phyloP scores from a whole-genome alignment of 2,888 invertebrate species.

The Lampropteryx suffumata region DNA sequence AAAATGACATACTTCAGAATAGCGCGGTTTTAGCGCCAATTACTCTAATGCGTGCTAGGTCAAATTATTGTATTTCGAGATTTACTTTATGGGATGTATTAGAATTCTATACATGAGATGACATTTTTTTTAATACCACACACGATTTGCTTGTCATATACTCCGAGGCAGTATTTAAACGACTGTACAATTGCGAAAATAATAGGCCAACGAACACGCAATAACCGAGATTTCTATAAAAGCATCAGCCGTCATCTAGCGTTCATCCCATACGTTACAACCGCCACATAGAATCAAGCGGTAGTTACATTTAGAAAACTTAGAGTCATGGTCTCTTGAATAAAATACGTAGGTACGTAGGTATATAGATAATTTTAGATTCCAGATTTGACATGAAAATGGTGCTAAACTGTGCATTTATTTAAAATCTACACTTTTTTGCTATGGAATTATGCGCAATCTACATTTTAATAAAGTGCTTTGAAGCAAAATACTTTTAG shows the following conservation, averaged over 20 bases:
- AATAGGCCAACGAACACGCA: constrained; percentile 15
- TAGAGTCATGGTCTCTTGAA: constrained; percentile 23
- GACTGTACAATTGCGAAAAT: constrained; percentile 20
- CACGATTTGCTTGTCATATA: constrained; percentile 2
- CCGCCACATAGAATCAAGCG: too few relatives aligned
- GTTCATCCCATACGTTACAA: background rate
- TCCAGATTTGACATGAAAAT: constrained; percentile 8
- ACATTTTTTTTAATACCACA: too few relatives aligned
- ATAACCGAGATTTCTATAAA: background rate
- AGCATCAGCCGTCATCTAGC: background rate
- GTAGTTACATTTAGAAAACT: background rate
- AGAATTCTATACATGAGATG: too few relatives aligned
- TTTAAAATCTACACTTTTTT: constrained; percentile 10
- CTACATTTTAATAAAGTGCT: too few relatives aligned
- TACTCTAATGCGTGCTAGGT: too few relatives aligned
- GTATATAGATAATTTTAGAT: constrained; percentile 7
- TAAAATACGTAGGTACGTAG: constrained; percentile 20
- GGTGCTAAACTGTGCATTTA: constrained; percentile 6
- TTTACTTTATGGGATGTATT: too few relatives aligned
- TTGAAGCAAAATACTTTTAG: too few relatives aligned
- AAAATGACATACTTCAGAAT: too few relatives aligned
- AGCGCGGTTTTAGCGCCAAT: too few relatives aligned
- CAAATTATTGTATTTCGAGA: too few relatives aligned
- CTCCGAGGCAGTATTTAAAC: constrained; percentile 3
- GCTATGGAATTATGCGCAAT: background rate